Conservation (phyloP, 2,797 vertebrate genomes). For the Cephalopachus bancanus region DNA sequence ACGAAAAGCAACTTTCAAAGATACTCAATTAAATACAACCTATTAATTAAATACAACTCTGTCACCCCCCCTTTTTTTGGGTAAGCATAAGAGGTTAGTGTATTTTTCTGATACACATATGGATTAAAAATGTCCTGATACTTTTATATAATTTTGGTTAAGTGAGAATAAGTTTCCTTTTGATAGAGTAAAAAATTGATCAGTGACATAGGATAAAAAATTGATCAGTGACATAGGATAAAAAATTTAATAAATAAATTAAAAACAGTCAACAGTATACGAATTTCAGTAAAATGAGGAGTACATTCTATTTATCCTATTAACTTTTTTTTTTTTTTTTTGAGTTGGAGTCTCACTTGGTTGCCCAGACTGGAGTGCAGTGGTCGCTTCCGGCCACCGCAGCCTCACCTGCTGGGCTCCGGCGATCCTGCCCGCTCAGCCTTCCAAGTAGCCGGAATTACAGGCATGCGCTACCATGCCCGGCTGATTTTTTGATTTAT, state of each 20-base stretch:
- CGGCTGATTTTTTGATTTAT: no score
- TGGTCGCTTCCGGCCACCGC: no score
- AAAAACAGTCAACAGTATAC: not conserved
- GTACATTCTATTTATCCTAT: not conserved
- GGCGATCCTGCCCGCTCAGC: no score
- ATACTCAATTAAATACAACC: not conserved
- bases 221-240: not conserved
- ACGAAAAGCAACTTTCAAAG: constrained; percentile 40
- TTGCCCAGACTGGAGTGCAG: no score
- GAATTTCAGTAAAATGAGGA: not conserved
- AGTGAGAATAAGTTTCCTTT: not conserved
- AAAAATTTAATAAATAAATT: constrained; percentile 45
- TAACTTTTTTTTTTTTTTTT: constrained; percentile 36
- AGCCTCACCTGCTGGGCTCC: no score
- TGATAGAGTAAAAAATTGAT: not conserved
- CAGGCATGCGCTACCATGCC: no score
- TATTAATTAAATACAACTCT: not conserved
- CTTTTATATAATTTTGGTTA: not conserved
- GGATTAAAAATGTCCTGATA: not conserved
- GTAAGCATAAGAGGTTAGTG: not conserved
- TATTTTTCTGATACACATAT: not conserved
- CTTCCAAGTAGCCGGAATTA: no score
- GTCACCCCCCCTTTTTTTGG: not conserved
- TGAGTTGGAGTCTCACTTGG: no score
- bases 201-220: not conserved